Evolutionary conservation across 2,797 vertebrate species (phyloP), one percentile per base, ranked within the genome.

Genomic region (Lacerta bilineata): DNA sequence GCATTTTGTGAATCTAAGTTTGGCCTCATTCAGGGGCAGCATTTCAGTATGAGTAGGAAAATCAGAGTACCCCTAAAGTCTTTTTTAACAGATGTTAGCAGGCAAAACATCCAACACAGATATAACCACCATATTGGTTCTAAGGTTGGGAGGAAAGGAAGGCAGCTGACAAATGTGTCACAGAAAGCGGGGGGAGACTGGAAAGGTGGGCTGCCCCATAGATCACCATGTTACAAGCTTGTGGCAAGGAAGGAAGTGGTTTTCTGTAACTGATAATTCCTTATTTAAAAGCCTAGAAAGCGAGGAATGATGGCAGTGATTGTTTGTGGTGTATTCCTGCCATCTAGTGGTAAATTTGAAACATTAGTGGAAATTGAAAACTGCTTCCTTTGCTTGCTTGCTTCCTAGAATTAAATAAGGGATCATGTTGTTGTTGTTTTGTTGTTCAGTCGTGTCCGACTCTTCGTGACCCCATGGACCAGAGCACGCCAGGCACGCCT

Each of bases 301-400:
- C 18, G 7, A 71, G 2, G 25, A 7, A 10, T 0, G 0, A 0
- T 0, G 17, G 0, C 0, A 11, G 3, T 0, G 0, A 4, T 29
- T 23, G 18, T 90, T 80, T 23, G 23, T 90, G 89, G 90, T 92
- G 74, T 90, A 15, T 46, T 61, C 25, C 76, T 93, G 94, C 94
- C 95, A 95, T 92, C 95, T 95, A 80, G 86, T 93, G 95, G 94
- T 2, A 20, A 55, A 5, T 33, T 2, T 0, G 11, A 55, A 85
- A 64, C 61, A 64, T 23, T 64, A 23, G 18, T 18, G 1, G 23
- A 86, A 85, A 93, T 79, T 11, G 46, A 61, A 10, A 46, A 2
- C 6, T 9, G 17, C 29, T 72, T 25, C 13, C 50, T 55, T 55
- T 55, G 50, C 50, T 15, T 55, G 50, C 50, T 55, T 15, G 13